Base-by-base conservation (phyloP, 2,113 vertebrate species). In the Petrocephalus zakoni region DNA sequence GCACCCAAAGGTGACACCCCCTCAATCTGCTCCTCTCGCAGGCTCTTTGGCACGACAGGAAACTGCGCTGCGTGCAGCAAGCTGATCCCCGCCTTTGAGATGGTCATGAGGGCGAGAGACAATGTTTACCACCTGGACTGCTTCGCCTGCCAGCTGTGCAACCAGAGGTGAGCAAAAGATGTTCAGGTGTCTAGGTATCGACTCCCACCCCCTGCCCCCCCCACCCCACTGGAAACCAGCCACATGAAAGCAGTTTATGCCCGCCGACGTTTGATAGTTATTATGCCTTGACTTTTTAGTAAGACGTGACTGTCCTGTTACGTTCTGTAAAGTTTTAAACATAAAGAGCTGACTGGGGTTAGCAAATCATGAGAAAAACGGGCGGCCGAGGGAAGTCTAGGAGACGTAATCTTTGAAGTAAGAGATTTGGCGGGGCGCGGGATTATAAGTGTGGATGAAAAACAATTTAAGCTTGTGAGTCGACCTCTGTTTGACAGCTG, bases 61-160 rank as follows among this genome's bases (percentile, higher is more conserved):
- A 99, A 99, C 96, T 99, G 98, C 81, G 98, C 98, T 72, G 98
- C 98, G 92, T 99, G 98, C 95, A 99, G 98, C 97, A 99, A 99
- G 96, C 97, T 99, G 96, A 99, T 99, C 96, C 98, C 98, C 93
- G 98, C 98, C 95, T 99, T 99, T 93, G 98, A 99, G 97, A 99
- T 99, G 98, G 98, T 99, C 97, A 99, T 99, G 98, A 97, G 98
- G 95, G 98, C 98, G 95, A 97, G 98, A 96, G 98, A 99, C 96
- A 99, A 99, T 90, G 98, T 99, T 95, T 99, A 99, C 96, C 98
- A 99, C 96, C 97, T 99, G 93, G 98, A 99, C 97, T 99, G 98
- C 96, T 99, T 99, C 90, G 98, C 98, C 96, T 99, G 98, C 96
- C 98, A 99, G 96, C 98, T 99, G 94, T 99, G 98, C 97, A 99